Evolutionary conservation across 2,888 invertebrate species (phyloP).

Genomic region (Sepiola atlantica): DNA sequence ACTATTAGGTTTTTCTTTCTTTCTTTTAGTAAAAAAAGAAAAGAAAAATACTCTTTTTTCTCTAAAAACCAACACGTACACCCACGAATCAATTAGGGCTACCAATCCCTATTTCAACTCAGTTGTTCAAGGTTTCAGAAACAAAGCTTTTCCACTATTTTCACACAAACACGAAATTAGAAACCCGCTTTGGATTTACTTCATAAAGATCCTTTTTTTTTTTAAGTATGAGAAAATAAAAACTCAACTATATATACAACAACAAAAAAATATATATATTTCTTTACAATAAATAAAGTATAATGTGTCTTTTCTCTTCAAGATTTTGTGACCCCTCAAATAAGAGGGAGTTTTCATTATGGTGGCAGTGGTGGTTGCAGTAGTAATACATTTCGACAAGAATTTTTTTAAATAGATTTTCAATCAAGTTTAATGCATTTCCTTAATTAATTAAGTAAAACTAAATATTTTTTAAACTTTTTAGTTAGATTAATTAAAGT

Average conservation of each 20-base stretch:
- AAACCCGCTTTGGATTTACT: neutral
- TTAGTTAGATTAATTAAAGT: neutral
- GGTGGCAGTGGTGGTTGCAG: neutral
- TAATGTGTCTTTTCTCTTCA: neutral
- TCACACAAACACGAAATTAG: neutral
- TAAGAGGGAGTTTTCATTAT: constrained; percentile 39
- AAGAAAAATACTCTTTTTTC: too few relatives aligned
- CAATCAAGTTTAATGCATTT: too few relatives aligned
- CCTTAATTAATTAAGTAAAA: too few relatives aligned
- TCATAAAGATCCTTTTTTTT: neutral
- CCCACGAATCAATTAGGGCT: neutral
- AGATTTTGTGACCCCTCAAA: neutral
- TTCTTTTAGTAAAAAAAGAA: too few relatives aligned
- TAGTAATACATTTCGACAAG: neutral
- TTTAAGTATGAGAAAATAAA: neutral
- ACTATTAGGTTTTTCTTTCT: too few relatives aligned
- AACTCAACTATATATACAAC: neutral
- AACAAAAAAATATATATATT: neutral
- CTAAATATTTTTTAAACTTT: neutral
- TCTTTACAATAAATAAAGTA: neutral
- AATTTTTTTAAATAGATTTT: neutral
- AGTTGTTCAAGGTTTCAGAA: neutral
- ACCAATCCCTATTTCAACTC: neutral
- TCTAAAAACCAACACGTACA: too few relatives aligned
- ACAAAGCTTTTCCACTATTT: neutral